phyloP scores from a whole-genome alignment of 2,797 vertebrate species.

The Acanthopagrus latus region DNA sequence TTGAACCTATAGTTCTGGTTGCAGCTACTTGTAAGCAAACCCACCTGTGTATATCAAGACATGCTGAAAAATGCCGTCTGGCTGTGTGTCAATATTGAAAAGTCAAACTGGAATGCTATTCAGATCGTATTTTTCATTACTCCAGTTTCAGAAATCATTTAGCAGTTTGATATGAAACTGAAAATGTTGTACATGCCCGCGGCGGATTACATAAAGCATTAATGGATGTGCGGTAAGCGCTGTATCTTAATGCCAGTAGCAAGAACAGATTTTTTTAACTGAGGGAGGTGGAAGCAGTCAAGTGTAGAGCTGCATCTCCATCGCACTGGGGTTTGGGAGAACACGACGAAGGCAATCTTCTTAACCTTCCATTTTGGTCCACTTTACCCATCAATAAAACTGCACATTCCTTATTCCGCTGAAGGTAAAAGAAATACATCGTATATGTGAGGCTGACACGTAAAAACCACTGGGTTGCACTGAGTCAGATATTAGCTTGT shows the following conservation, averaged over 20 bases:
- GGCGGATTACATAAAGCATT: slow-evolving; percentile 7
- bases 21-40: no score
- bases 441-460: slow-evolving; percentile 36
- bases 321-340: slow-evolving; percentile 23
- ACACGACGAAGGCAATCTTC: slow-evolving; percentile 46
- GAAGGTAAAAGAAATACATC: slow-evolving; percentile 42
- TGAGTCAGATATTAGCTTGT: slow-evolving; percentile 47
- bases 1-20: no score
- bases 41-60: no score
- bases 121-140: not conserved
- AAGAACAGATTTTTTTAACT: slow-evolving; percentile 30
- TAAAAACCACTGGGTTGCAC: slow-evolving; percentile 34
- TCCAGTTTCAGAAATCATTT: not conserved
- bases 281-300: slow-evolving; percentile 26
- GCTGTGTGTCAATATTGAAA: no score
- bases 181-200: slow-evolving; percentile 26
- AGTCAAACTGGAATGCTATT: no score
- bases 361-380: slow-evolving; percentile 47
- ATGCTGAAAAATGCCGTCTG: no score
- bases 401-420: slow-evolving; percentile 21
- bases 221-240: slow-evolving; percentile 19
- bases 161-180: not conserved
- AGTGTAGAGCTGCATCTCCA: slow-evolving; percentile 27
- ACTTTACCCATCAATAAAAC: slow-evolving; percentile 44
- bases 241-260: slow-evolving; percentile 24